Evolutionary conservation across 2,113 vertebrate species (phyloP).

Genomic region (Bujurquina vittata): DNA sequence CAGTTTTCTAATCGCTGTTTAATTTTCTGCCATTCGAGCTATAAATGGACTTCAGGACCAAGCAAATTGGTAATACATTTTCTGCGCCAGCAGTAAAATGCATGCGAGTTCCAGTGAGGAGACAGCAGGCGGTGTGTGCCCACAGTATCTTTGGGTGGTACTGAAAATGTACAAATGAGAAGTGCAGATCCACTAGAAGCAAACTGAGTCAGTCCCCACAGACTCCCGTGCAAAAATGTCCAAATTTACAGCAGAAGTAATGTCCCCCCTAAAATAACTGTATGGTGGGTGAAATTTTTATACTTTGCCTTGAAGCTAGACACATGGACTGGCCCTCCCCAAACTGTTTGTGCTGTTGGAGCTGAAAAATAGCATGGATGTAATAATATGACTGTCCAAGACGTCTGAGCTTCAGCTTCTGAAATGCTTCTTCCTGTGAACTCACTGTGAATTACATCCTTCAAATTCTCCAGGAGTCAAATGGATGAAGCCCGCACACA

Average conservation of each 20-base stretch:
- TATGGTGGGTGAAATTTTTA: too few species aligned
- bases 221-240: too few species aligned
- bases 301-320: too few species aligned
- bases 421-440: not conserved
- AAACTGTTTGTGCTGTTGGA: too few species aligned
- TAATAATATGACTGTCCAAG: too few species aligned
- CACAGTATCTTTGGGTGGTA: not conserved
- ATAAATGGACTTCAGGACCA: not conserved
- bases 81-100: not conserved
- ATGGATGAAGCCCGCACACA: not conserved
- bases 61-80: not conserved
- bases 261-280: too few species aligned
- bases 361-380: too few species aligned
- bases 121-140: not conserved
- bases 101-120: not conserved
- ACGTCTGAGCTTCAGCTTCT: too few species aligned
- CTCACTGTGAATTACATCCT: too few species aligned
- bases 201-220: too few species aligned
- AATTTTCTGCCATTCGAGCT: not conserved
- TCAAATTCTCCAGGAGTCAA: not conserved
- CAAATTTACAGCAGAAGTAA: too few species aligned
- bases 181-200: not conserved
- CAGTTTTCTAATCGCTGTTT: not conserved
- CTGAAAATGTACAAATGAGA: not conserved
- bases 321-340: too few species aligned